These are phyloP conservation scores for Pyrgus malvae DNA, from an alignment of 2,888 invertebrate genomes.

Conservation along the genomic window DNA sequence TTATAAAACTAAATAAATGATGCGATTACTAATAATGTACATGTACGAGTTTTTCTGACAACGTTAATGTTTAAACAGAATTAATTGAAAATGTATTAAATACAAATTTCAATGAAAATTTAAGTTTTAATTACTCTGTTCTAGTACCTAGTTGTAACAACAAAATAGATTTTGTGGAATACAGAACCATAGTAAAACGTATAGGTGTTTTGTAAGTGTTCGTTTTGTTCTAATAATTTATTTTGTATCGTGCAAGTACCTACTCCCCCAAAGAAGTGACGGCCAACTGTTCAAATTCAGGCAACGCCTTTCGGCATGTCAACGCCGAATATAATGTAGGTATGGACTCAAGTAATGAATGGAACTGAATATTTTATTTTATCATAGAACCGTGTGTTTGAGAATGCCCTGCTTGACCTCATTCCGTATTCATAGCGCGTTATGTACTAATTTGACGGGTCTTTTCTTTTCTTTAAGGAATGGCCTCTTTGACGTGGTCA, in stretches of 20 bases:
- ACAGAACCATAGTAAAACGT: no score
- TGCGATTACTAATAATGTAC: no score
- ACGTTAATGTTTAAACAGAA: no score
- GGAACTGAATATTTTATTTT: constrained; percentile 79
- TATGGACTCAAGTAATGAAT: constrained; percentile 67
- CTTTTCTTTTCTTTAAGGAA: constrained; percentile 70
- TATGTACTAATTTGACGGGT: constrained; percentile 79
- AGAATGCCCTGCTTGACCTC: constrained; percentile 78
- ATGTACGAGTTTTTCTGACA: no score
- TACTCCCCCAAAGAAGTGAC: constrained; percentile 49
- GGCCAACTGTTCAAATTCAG: constrained; percentile 74
- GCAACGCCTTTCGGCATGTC: constrained; percentile 70
- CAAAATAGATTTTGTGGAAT: no score
- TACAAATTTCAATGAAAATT: no score
- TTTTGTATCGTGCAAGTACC: constrained; percentile 45
- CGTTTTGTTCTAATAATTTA: constrained; percentile 49
- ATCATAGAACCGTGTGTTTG: constrained; percentile 69
- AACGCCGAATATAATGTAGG: constrained; percentile 51
- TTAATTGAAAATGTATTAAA: no score
- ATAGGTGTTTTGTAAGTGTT: background rate
- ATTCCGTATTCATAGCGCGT: constrained; percentile 75
- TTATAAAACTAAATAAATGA: no score
- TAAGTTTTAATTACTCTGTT: no score
- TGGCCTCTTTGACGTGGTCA: constrained; percentile 63
- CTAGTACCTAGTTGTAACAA: no score